Evolutionary conservation across 1,140 invertebrate species (phyloP).

Genomic region (Bursaphelenchus mucronatus): DNA sequence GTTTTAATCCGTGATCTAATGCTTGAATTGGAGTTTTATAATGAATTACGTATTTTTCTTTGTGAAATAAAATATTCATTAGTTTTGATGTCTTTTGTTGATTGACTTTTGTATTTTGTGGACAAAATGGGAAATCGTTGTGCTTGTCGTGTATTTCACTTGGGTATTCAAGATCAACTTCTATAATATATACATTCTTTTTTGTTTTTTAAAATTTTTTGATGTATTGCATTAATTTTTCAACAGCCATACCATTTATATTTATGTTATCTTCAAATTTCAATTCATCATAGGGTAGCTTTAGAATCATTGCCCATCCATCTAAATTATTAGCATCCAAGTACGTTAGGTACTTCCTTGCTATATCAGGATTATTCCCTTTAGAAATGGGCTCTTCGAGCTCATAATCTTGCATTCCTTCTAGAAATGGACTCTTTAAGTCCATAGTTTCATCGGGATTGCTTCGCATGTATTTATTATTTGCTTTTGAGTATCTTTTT

Average conservation of each 20-base stretch:
- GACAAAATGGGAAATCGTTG: no score
- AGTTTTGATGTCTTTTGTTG: not conserved
- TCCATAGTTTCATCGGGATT: no score
- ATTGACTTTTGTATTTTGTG: constrained; percentile 2
- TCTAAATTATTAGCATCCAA: constrained; percentile 50
- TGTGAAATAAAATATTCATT: not conserved
- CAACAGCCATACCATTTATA: no score
- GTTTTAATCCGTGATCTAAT: no score
- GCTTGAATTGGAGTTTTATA: no score
- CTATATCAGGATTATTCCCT: constrained; percentile 29
- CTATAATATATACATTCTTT: not conserved
- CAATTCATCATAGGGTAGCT: constrained; percentile 31
- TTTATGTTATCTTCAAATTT: constrained; percentile 19
- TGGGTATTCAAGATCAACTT: not conserved
- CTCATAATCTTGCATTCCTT: no score
- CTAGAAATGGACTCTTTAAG: no score
- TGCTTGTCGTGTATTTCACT: no score
- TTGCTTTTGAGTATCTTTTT: constrained; percentile 45
- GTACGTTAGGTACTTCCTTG: constrained; percentile 42
- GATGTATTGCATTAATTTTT: no score
- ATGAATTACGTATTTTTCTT: no score
- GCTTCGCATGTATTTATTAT: constrained; percentile 45
- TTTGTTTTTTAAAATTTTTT: no score
- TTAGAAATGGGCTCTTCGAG: no score
- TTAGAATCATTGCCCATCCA: constrained; percentile 32